A percentile compares a stretch with the other conserved stretches of the same genome.
phyloP scores from a whole-genome alignment of 2,113 vertebrate species.

The Clarias gariepinus region DNA sequence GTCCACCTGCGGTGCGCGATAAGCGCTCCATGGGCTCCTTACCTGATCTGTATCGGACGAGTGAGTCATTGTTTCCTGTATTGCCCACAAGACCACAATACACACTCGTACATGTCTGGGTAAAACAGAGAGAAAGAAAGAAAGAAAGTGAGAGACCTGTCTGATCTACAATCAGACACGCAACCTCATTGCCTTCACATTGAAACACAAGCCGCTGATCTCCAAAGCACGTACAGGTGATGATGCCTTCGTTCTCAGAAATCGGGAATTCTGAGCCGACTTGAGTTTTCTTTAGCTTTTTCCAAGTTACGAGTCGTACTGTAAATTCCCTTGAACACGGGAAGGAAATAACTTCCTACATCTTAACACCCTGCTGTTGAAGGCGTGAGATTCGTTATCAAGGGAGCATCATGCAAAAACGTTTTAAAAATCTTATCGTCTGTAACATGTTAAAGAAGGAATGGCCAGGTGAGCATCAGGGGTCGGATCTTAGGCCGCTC shows the following conservation, averaged over 20 bases:
- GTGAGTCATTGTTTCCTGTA: slow-evolving; percentile 27
- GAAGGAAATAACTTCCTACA: neutral
- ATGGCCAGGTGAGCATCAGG: too few species aligned
- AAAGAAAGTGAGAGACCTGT: too few species aligned
- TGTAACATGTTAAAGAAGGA: too few species aligned
- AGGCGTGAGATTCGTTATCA: neutral
- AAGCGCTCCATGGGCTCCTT: slow-evolving; percentile 23
- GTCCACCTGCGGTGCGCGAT: neutral
- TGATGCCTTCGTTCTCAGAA: too few species aligned
- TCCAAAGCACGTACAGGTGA: too few species aligned
- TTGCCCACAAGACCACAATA: neutral
- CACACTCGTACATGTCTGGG: neutral
- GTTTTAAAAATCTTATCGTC: neutral
- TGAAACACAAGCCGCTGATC: too few species aligned
- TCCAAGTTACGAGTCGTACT: neutral
- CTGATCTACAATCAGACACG: too few species aligned
- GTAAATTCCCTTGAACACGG: neutral
- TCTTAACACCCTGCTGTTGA: neutral
- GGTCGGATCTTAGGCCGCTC: too few species aligned
- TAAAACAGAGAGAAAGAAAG: neutral
- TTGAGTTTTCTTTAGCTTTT: neutral
- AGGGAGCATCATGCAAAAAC: neutral
- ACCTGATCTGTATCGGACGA: slow-evolving; percentile 11
- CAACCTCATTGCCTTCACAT: too few species aligned
- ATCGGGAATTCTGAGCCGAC: neutral